These are phyloP conservation scores for Eupsilia transversa DNA, from an alignment of 2,888 invertebrate species.

Conservation along the genomic window DNA sequence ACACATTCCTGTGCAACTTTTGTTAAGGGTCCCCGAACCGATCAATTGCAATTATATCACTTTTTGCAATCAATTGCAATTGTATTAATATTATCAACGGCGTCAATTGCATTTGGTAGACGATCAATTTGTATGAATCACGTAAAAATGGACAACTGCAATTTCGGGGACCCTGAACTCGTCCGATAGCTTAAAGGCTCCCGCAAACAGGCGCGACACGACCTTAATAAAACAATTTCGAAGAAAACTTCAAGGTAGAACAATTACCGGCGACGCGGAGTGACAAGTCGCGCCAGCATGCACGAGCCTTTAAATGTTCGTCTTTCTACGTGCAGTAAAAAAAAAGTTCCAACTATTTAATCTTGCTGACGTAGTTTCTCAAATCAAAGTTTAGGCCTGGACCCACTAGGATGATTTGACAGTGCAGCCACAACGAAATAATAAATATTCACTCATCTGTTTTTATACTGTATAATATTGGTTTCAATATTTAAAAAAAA, in stretches of 20 bases:
- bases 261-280: no score
- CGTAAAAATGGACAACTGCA: neutral
- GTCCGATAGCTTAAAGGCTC: no score
- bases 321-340: neutral
- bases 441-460: neutral
- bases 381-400: neutral
- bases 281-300: no score
- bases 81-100: neutral
- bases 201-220: no score
- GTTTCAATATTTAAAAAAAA: no score
- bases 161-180: neutral
- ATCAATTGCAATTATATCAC: neutral
- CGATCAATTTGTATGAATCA: neutral
- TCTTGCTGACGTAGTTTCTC: neutral
- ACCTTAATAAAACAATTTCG: no score
- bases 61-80: no score
- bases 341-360: neutral
- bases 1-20: no score
- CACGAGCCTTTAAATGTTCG: neutral
- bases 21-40: neutral
- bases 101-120: neutral
- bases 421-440: neutral
- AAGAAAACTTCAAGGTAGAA: no score
- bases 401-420: neutral
- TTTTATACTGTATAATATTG: no score